Percentiles rank a stretch among this genome's conserved stretches.
Conservation (phyloP, 2,888 invertebrate species). For the Acrobasis consociella region DNA sequence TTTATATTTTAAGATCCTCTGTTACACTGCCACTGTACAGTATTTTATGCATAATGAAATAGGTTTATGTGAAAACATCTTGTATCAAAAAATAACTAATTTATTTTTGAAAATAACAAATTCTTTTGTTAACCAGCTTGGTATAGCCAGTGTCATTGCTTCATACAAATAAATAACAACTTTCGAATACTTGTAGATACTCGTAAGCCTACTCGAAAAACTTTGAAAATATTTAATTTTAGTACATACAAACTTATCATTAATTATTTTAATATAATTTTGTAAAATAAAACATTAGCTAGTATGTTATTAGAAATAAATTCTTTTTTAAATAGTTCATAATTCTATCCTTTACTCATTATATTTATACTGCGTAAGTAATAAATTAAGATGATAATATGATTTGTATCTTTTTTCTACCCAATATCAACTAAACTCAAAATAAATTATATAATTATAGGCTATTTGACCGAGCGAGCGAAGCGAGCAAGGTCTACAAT, state of each 20-base stretch:
- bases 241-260: not conserved
- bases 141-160: not conserved
- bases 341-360: slow-evolving; percentile 12
- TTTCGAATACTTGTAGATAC: not conserved
- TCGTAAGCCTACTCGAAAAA: not conserved
- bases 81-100: slow-evolving; percentile 1
- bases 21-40: slow-evolving; percentile 22
- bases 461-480: too few species aligned
- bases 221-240: not conserved
- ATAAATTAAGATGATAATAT: slow-evolving; percentile 17
- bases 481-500: too few species aligned
- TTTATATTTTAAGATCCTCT: slow-evolving; percentile 5
- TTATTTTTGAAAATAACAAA: not conserved
- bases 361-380: slow-evolving; percentile 22
- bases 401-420: not conserved
- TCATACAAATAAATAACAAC: not conserved
- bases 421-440: not conserved
- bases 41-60: slow-evolving; percentile 12
- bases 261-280: not conserved
- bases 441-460: too few species aligned
- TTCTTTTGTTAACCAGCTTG: not conserved
- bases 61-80: not conserved
- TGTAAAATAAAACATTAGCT: slow-evolving; percentile 14
- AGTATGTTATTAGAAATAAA: not conserved
- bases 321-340: slow-evolving; percentile 9